Evolutionary conservation across 1,140 invertebrate species (phyloP).

Genomic region (Drosophila sucinea): DNA sequence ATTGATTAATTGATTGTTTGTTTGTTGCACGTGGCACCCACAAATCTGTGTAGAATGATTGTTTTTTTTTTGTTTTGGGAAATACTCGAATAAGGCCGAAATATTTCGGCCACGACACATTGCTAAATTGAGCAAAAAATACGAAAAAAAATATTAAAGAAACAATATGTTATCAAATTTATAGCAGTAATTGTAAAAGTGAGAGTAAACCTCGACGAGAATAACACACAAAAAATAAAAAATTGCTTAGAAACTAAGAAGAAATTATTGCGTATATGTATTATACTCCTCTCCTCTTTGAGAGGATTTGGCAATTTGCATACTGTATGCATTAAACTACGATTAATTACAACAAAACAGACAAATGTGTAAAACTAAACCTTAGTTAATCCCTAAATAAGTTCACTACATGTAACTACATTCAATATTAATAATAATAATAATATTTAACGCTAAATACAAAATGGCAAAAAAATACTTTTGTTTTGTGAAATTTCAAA

Average conservation of each 20-base stretch:
- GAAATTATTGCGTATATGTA: slow-evolving; percentile 48
- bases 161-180: slow-evolving; percentile 61
- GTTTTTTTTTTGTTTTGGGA: slow-evolving; percentile 14
- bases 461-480: slow-evolving; percentile 44
- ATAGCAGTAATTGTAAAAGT: slow-evolving; percentile 56
- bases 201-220: slow-evolving; percentile 40
- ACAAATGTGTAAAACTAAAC: slow-evolving; percentile 26
- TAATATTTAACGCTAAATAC: slow-evolving; percentile 57
- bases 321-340: slow-evolving; percentile 74
- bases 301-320: slow-evolving; percentile 72
- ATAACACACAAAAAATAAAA: slow-evolving; percentile 44
- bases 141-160: slow-evolving; percentile 47
- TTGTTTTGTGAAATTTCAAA: slow-evolving; percentile 61
- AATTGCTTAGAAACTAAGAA: not conserved
- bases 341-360: slow-evolving; percentile 58
- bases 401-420: slow-evolving; percentile 60
- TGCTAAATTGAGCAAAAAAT: slow-evolving; percentile 29
- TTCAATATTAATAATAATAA: slow-evolving; percentile 40
- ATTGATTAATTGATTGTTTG: slow-evolving; percentile 30
- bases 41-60: slow-evolving; percentile 37
- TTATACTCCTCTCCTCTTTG: slow-evolving; percentile 42
- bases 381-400: slow-evolving; percentile 53
- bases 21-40: slow-evolving; percentile 33
- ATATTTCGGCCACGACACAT: slow-evolving; percentile 35
- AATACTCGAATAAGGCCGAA: slow-evolving; percentile 69